Evolutionary conservation across 2,113 vertebrate species (phyloP).

Genomic region (Coregonus clupeaformis): DNA sequence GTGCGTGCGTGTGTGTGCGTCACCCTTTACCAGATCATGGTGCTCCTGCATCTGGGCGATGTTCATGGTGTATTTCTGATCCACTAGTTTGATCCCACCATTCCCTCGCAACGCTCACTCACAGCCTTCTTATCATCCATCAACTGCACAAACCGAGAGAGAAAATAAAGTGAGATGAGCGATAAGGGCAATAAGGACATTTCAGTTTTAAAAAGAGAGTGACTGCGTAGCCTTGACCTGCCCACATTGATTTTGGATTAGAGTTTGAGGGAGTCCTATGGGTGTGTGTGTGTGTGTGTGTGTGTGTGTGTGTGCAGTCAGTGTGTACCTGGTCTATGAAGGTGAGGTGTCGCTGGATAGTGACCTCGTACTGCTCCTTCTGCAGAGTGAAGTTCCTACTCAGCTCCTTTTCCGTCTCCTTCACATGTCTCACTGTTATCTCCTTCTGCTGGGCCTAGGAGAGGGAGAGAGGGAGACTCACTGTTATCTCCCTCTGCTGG

Average conservation of each 20-base stretch:
- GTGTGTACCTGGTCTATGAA: conserved; percentile 93
- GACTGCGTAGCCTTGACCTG: background rate
- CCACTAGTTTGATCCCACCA: conserved; percentile 84
- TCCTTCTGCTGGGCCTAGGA: no score
- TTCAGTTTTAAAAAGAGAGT: background rate
- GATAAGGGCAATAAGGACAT: background rate
- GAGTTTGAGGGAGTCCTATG: no score
- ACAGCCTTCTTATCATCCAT: conserved; percentile 90
- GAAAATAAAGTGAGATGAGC: background rate
- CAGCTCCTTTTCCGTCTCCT: conserved; percentile 87
- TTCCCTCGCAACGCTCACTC: conserved; percentile 84
- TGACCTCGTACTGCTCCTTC: conserved; percentile 89
- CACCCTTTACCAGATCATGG: conserved; percentile 80
- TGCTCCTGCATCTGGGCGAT: conserved; percentile 89
- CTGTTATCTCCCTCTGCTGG: no score
- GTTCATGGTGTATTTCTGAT: conserved; percentile 86
- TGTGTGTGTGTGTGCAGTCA: conserved; percentile 2
- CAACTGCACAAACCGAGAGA: conserved; percentile 70
- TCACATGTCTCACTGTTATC: conserved; percentile 76
- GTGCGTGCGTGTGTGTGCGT: background rate
- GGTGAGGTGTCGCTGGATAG: conserved; percentile 87
- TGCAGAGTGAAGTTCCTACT: conserved; percentile 81
- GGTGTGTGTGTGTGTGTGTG: background rate
- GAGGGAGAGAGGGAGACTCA: no score
- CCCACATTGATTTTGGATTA: background rate